Base-by-base conservation (phyloP, 2,888 invertebrate genomes). In the Dromius quadrimaculatus region DNA sequence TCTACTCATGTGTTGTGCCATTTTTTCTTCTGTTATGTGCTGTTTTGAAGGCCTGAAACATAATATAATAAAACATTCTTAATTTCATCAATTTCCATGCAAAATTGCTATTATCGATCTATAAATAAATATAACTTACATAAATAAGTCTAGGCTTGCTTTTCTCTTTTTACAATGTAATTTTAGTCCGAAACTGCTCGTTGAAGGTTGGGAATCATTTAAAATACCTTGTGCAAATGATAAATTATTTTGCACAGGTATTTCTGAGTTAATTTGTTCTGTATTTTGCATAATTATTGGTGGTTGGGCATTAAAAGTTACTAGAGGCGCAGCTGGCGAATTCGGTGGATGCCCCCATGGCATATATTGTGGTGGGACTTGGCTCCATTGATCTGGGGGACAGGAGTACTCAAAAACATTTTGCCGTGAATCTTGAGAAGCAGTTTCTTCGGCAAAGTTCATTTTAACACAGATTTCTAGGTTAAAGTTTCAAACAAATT, bases 11-110 rank as follows among this genome's bases (percentile, higher is more conserved):
- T 93, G 92, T 19, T 91, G 92, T 0, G 92, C 90, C 89, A 94
- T 93, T 80, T 90, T 92, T 77, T 93, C 93, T 79, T 93, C 93
- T 0, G 92, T 92, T 73, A 93, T 92, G 38, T 90, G 86, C 79
- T 92, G 92, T 78, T 94, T 94, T 4, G 85, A 79, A 13, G 62
- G 69, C 3, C 71, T 71, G 47, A 0, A 13, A 2, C 45, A 28
- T 6, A 9, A 8, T n/a, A n/a, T n/a, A n/a, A n/a, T n/a, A n/a
- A n/a, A n/a, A n/a, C n/a, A n/a, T n/a, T n/a, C n/a, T n/a, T n/a
- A n/a, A n/a, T n/a, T n/a, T n/a, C n/a, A n/a, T n/a, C n/a, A n/a
- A n/a, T n/a, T n/a, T n/a, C n/a, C n/a, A n/a, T n/a, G n/a, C n/a
- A n/a, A n/a, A n/a, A 43, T 9, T 11, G 11, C 5, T 43, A 9